A percentile compares a stretch with the other conserved stretches of the same genome.
Evolutionary conservation across 1,140 invertebrate species (phyloP).

Genomic region (Campodea augens): DNA sequence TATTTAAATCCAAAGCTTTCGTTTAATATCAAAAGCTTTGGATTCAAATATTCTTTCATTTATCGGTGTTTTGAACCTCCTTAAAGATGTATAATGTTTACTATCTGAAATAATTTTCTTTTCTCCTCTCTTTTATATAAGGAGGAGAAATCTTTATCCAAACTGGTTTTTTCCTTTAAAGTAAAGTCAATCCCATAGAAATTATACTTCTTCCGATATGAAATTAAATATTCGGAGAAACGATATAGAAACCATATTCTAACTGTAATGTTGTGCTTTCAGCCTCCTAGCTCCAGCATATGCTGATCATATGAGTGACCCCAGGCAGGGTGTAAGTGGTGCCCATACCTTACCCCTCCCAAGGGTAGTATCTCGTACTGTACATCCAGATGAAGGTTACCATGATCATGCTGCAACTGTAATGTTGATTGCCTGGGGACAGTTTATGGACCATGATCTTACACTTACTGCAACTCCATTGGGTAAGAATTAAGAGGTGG

Average conservation of each 20-base stretch:
- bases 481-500: constrained; percentile 36
- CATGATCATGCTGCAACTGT: constrained; percentile 86
- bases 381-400: constrained; percentile 78
- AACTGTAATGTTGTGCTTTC: too few species aligned
- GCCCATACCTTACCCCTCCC: constrained; percentile 48
- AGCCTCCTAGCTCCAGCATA: constrained; percentile 58
- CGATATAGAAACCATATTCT: background rate
- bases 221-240: background rate
- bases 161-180: too few species aligned
- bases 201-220: background rate
- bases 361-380: constrained; percentile 63
- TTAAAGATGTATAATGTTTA: too few species aligned
- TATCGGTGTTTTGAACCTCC: too few species aligned
- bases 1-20: too few species aligned
- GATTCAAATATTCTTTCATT: too few species aligned
- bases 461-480: constrained; percentile 69
- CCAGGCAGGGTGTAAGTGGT: constrained; percentile 52
- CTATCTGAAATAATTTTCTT: too few species aligned
- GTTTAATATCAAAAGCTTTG: too few species aligned
- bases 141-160: too few species aligned
- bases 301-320: constrained; percentile 59
- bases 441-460: constrained; percentile 88
- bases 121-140: too few species aligned
- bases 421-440: constrained; percentile 83
- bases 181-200: too few species aligned